phyloP scores from a whole-genome alignment of 1,140 invertebrate genomes.

The Hycleus cichorii region DNA sequence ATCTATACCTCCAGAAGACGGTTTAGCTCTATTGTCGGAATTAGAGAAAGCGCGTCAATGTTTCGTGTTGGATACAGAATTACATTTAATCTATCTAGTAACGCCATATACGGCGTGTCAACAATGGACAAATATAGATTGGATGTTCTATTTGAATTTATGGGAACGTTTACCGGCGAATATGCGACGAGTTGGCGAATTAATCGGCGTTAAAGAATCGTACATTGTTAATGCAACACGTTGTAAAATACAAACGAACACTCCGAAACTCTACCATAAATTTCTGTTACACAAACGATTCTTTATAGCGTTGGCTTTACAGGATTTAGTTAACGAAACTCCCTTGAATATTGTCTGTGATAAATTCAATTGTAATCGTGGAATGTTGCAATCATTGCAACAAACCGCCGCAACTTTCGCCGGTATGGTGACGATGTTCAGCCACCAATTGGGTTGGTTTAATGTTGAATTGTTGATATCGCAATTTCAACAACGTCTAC shows the following conservation, averaged over 20 bases:
- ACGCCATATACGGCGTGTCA: constrained; percentile 77
- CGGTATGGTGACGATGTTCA: constrained; percentile 51
- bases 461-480: constrained; percentile 82
- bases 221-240: constrained; percentile 76
- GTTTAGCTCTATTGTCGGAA: constrained; percentile 79
- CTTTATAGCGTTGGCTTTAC: constrained; percentile 84
- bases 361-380: constrained; percentile 82
- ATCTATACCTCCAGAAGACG: constrained; percentile 87
- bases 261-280: constrained; percentile 27
- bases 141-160: constrained; percentile 76
- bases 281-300: constrained; percentile 61
- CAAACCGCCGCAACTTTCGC: constrained; percentile 94
- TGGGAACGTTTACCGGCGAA: constrained; percentile 76
- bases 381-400: constrained; percentile 86
- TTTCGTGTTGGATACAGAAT: constrained; percentile 88
- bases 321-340: constrained; percentile 89
- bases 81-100: constrained; percentile 91
- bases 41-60: constrained; percentile 82
- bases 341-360: constrained; percentile 67
- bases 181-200: constrained; percentile 76
- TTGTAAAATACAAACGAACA: constrained; percentile 43
- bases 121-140: constrained; percentile 75
- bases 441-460: constrained; percentile 86
- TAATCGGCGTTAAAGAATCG: constrained; percentile 88
- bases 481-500: constrained; percentile 88